Evolutionary conservation across 2,888 invertebrate species (phyloP), one percentile per base, ranked within the genome.

Genomic region (Pecten maximus): DNA sequence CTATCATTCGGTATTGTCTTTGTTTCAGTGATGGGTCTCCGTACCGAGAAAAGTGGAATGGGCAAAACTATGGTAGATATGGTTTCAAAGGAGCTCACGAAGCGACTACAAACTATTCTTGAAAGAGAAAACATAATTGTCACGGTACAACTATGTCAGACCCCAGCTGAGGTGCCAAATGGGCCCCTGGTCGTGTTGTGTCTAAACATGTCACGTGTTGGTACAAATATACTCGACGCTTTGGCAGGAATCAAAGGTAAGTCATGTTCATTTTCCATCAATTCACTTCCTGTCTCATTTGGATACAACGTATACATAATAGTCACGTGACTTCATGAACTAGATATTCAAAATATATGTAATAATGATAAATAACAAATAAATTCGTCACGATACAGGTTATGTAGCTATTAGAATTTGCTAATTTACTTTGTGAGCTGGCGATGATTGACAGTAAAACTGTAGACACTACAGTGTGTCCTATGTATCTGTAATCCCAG

Each of bases 1-100:
- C n/a, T n/a, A n/a, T n/a, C n/a, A n/a, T n/a, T n/a, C n/a, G n/a
- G n/a, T n/a, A n/a, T n/a, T n/a, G n/a, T n/a, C n/a, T n/a, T 44
- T 44, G 12, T 74, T 74, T 35, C 28, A 74, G 74, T 74, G 74
- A 74, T 74, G 74, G 74, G 74, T 35, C 35, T 74, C 74, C 74
- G 74, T 74, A 35, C 8, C 1, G 74, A 74, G 74, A 19, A 23
- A 74, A 74, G 74, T 35, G 74, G 74, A 6, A 28, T 74, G 2
- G 74, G 74, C 28, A 74, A 74, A 28, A 15, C 74, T 74, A 74
- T 74, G 74, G 15, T 74, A 15, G 74, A 74, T 28, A 35, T 74
- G 74, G 74, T 74, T 10, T 35, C 28, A 6, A 74, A 35, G 28
- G 74, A 74, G 10, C 23, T 74, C 35, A 74, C 74, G 6, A 74